Evolutionary conservation across 2,888 invertebrate species (phyloP).

Genomic region (Drosophila bunnanda): DNA sequence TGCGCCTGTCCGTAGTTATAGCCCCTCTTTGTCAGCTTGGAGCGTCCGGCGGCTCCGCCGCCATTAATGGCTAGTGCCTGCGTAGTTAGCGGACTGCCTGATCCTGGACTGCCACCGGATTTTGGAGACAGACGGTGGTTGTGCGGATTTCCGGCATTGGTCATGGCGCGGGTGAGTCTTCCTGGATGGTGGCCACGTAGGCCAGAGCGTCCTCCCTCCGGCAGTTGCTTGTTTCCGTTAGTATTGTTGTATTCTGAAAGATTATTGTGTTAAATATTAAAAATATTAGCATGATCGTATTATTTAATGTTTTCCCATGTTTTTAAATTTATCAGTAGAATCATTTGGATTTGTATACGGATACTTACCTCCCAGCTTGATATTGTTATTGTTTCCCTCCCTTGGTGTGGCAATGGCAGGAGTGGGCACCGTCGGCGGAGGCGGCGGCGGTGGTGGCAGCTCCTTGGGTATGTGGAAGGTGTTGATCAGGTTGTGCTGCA

Average conservation of each 20-base stretch:
- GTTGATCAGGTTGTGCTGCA: conserved; percentile 95
- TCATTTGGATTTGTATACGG: not conserved
- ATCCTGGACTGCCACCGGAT: conserved; percentile 63
- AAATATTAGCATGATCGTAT: not conserved
- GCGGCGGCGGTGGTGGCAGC: conserved; percentile 46
- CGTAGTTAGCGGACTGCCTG: conserved; percentile 71
- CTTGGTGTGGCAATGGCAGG: conserved; percentile 44
- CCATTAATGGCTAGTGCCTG: conserved; percentile 70
- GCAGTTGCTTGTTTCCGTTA: conserved; percentile 20
- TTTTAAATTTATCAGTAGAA: too few relatives aligned
- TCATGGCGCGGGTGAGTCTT: conserved; percentile 63
- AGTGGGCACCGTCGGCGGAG: conserved; percentile 20
- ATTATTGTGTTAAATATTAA: not conserved
- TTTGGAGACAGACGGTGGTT: conserved; percentile 58
- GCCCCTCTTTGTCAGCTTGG: conserved; percentile 68
- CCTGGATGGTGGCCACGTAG: conserved; percentile 54
- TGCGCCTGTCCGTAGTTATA: conserved; percentile 71
- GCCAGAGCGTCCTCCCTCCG: conserved; percentile 27
- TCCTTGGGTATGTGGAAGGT: conserved; percentile 84
- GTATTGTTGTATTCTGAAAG: conserved; percentile 26
- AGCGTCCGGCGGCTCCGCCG: conserved; percentile 51
- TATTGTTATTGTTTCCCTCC: conserved; percentile 41
- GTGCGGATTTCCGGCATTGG: conserved; percentile 51
- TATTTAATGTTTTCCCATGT: not conserved
- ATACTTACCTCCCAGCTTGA: conserved; percentile 40